phyloP scores from a whole-genome alignment of 2,888 invertebrate genomes.

The Listrodromus nycthemerus region DNA sequence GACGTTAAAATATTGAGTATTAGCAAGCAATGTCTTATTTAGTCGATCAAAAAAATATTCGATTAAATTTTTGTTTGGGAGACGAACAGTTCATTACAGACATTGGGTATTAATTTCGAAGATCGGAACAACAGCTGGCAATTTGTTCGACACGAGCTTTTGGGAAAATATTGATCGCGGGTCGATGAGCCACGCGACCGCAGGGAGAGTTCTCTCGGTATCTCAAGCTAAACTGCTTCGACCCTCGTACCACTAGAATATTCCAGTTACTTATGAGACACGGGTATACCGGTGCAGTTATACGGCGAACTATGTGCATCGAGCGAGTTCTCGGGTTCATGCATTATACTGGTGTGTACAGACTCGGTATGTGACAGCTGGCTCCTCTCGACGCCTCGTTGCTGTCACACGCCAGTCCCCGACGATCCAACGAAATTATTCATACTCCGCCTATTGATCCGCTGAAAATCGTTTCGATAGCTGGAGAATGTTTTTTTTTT shows the following conservation, averaged over 20 bases:
- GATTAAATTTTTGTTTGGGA: neutral
- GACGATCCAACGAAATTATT: slow-evolving; percentile 10
- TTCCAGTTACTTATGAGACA: slow-evolving; percentile 59
- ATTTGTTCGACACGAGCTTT: neutral
- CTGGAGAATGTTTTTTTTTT: neutral
- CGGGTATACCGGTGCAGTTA: slow-evolving; percentile 33
- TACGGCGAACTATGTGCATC: slow-evolving; percentile 9
- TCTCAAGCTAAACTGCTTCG: slow-evolving; percentile 30
- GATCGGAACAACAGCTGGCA: neutral
- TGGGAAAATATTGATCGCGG: slow-evolving; percentile 7
- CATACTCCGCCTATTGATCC: neutral
- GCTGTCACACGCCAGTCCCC: slow-evolving; percentile 21
- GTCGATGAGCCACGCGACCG: slow-evolving; percentile 11
- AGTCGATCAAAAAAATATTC: neutral
- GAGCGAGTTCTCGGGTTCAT: slow-evolving; percentile 48
- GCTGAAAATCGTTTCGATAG: neutral
- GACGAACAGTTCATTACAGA: neutral
- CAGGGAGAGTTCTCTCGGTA: slow-evolving; percentile 32
- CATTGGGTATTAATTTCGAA: neutral
- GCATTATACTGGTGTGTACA: slow-evolving; percentile 54
- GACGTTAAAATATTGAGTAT: too few relatives aligned
- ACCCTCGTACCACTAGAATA: slow-evolving; percentile 57
- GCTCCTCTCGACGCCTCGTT: slow-evolving; percentile 26
- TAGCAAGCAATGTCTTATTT: neutral
- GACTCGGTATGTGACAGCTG: slow-evolving; percentile 52